Base-by-base conservation (phyloP, 2,113 vertebrate species). In the Acanthisitta chloris region DNA sequence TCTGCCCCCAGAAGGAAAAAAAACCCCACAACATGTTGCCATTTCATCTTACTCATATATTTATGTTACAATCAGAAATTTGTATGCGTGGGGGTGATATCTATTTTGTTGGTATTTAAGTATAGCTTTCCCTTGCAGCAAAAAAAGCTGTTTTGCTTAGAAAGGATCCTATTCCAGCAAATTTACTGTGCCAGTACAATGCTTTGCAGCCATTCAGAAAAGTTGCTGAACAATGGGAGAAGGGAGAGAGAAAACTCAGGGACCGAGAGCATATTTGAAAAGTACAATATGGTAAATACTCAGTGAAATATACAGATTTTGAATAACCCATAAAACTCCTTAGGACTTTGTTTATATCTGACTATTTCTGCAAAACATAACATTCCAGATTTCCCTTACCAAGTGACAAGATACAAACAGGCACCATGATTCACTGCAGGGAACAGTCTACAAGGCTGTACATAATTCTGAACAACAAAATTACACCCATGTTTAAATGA, bases 381-480 rank as follows among this genome's bases (percentile, higher is more conserved):
- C 77, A 76, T 51, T 72, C 40, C 69, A 36, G 9, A 86, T 88
- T 86, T 78, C 58, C 57, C 95, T 91, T 79, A 66, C 21, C 43
- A 52, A 87, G 74, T 51, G 65, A 81, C 59, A 92, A 58, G 74
- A 86, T 67, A 59, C 18, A 81, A 90, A 88, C 28, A 88, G 57
- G 52, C 58, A 57, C 33, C 4, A 2, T 51, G 55, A 78, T 65
- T 92, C 87, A 72, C 57, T 67, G 79, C 45, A 84, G 72, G 57
- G 66, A 95, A 55, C 38, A 74, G 45, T 67, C 80, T 85, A 73
- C 54, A 73, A 71, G 51, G 36, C 51, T 86, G 67, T 80, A 76
- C 23, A 58, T 85, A 94, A 92, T 48, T 70, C 40, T 82, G 61
- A 96, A 86, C 81, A 95, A 65, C 89, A 92, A 97, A 97, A 97